Conservation (phyloP, 1,140 invertebrate genomes). For the Asobara japonica region DNA sequence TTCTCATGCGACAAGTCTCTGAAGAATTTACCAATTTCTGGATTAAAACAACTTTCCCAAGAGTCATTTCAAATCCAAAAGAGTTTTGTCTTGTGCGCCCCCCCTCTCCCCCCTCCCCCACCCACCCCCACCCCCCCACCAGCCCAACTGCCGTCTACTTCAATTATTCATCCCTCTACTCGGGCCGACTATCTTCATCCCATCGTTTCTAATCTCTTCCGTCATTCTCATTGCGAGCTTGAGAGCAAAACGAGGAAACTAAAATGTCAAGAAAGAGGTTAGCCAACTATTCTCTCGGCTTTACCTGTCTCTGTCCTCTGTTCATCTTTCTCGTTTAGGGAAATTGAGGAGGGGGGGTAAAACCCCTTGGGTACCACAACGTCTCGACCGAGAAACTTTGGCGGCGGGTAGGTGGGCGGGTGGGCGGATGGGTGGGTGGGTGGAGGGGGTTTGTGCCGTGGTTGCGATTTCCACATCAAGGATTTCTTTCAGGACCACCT, state of each 20-base stretch:
- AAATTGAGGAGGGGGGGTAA: neutral
- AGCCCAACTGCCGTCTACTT: too few species aligned
- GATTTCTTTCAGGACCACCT: slow-evolving; percentile 1
- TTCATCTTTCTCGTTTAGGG: neutral
- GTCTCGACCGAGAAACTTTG: slow-evolving; percentile 7
- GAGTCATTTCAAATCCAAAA: slow-evolving; percentile 9
- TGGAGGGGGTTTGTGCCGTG: neutral
- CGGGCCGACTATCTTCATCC: neutral
- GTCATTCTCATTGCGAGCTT: neutral
- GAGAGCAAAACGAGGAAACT: slow-evolving; percentile 13
- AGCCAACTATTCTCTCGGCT: slow-evolving; percentile 7
- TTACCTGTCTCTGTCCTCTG: neutral
- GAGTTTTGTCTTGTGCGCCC: neutral
- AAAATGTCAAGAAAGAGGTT: slow-evolving; percentile 3
- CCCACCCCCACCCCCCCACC: too few species aligned
- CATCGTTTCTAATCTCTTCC: slow-evolving; percentile 15
- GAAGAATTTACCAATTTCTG: neutral
- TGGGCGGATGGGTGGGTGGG: neutral
- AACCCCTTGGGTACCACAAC: slow-evolving; percentile 14
- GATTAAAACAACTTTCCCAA: slow-evolving; percentile 15
- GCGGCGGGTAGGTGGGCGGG: neutral
- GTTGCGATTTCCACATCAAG: slow-evolving; percentile 8
- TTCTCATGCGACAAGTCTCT: slow-evolving; percentile 3
- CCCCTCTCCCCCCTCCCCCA: neutral
- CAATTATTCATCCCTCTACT: slow-evolving; percentile 11